Base-by-base conservation (phyloP, 2,113 vertebrate genomes). In the Pluvialis apricaria region DNA sequence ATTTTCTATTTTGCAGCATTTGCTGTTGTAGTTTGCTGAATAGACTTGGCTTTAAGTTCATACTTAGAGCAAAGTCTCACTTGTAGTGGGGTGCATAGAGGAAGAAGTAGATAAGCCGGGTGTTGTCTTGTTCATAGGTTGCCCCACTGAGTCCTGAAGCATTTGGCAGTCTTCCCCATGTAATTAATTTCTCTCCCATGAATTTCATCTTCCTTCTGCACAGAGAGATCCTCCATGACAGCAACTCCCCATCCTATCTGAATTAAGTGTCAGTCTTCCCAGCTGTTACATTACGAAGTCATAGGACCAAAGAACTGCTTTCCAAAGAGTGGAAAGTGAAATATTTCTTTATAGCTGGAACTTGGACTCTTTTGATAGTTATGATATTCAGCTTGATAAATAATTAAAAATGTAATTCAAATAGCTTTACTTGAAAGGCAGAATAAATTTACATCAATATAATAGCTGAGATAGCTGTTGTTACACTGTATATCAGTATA, bases 321-420 rank as follows among this genome's bases (percentile, higher is more conserved):
- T 85, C 81, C 51, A 66, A 86, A 94, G 65, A 52, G 24, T 42
- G 44, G 76, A 84, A 79, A 72, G 26, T 55, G 21, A 71, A 52
- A 32, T 93, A 88, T 73, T 68, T 94, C 66, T 93, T 85, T 88
- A 82, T 21, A 80, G 65, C 16, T 72, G 79, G 25, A 92, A 94
- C 38, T 69, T 58, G 62, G 61, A 38, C 47, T 95, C 58, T 92
- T 88, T 91, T 83, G 42, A 94, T 86, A 92, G 88, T 88, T 88
- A 69, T 82, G 91, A 95, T 97, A 66, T 72, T 96, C 86, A 86
- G 65, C 85, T 91, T 95, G 91, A 96, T 92, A 97, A 96, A 94
- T 97, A 97, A 97, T 97, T 96, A 44, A 92, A 97, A 97, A 94
- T 93, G 80, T 90, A 97, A 96, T 97, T 97, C 94, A 95, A 97